Conservation (phyloP, 2,888 invertebrate species). For the Nephrotoma guestfalica region DNA sequence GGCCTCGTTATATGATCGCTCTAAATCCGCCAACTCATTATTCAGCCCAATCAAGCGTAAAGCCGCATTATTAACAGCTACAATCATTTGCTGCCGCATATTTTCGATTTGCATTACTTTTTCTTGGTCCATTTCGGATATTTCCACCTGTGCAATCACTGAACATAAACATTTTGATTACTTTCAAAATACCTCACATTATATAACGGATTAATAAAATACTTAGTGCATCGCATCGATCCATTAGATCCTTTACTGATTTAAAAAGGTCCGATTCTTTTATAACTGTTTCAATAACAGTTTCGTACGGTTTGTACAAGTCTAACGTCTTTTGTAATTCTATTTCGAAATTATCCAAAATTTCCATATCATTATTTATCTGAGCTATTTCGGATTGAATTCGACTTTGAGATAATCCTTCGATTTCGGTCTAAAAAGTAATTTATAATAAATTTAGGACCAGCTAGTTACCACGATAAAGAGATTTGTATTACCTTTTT, state of each 20-base stretch:
- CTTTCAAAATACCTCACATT: background rate
- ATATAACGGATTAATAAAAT: background rate
- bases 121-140: conserved; percentile 20
- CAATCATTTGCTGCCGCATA: conserved; percentile 26
- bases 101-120: conserved; percentile 24
- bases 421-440: conserved; percentile 12
- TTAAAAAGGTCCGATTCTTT: conserved; percentile 21
- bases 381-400: conserved; percentile 19
- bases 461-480: background rate
- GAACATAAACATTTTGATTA: background rate
- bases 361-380: conserved; percentile 16
- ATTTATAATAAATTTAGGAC: background rate
- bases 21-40: conserved; percentile 25
- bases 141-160: conserved; percentile 31
- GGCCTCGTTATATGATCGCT: conserved; percentile 24
- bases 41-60: conserved; percentile 26
- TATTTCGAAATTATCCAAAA: conserved; percentile 20
- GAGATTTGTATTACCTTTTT: conserved; percentile 18
- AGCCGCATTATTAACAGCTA: conserved; percentile 26
- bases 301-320: conserved; percentile 26
- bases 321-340: conserved; percentile 21
- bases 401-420: conserved; percentile 20
- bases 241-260: conserved; percentile 28
- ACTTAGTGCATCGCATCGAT: conserved; percentile 31
- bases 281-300: conserved; percentile 25